A percentile compares a stretch with the other conserved stretches of the same genome.
Conservation (phyloP, 2,113 vertebrate genomes). For the Syrmaticus mikado region DNA sequence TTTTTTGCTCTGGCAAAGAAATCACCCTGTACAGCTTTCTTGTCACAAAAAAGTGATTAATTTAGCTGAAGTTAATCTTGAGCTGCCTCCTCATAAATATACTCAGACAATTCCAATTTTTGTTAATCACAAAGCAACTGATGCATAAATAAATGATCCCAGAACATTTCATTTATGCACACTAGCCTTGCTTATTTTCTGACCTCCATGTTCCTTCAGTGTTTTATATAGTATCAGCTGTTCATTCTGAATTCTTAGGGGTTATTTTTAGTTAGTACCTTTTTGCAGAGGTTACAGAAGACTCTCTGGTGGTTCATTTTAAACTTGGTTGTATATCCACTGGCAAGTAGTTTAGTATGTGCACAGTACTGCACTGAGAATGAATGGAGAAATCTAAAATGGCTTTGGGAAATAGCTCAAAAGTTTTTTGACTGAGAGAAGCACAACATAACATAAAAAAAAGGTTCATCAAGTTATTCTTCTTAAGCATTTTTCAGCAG, state of each 20-base stretch:
- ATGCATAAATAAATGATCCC: constrained; percentile 6
- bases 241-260: background rate
- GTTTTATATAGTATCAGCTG: background rate
- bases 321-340: background rate
- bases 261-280: background rate
- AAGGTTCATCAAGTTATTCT: background rate
- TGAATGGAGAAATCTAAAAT: background rate
- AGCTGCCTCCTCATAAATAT: background rate
- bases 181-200: background rate
- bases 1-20: background rate
- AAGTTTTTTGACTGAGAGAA: background rate
- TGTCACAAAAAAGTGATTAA: constrained; percentile 11
- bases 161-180: background rate
- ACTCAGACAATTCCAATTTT: constrained; percentile 14
- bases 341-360: background rate
- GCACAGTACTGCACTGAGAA: background rate
- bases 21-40: background rate
- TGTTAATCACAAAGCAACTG: background rate
- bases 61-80: constrained; percentile 36
- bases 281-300: background rate
- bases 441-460: background rate
- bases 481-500: background rate
- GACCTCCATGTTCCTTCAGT: background rate
- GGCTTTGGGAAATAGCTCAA: background rate
- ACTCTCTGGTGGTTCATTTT: background rate